Evolutionary conservation across 2,797 vertebrate species (phyloP), one percentile per base, ranked within the genome.

Genomic region (Cygnus olor): DNA sequence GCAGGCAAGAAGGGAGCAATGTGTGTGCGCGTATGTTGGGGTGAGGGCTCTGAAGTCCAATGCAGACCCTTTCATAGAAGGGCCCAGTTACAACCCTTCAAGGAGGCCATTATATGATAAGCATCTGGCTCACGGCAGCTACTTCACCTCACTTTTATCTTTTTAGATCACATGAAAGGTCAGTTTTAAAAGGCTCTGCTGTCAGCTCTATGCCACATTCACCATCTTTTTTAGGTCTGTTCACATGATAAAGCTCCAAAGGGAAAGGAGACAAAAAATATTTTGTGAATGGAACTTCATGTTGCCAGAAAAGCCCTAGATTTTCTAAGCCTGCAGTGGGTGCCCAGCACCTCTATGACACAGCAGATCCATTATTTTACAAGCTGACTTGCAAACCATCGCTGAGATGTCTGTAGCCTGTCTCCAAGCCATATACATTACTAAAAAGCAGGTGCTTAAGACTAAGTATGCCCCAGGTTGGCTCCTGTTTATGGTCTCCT

Each of bases 361-460:
- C 72, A 92, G 71, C 25, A 53, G 42, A 10, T 13, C 12, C 36
- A n/a, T 54, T 82, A 74, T 85, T 87, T 95, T 86, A 78, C 44
- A 80, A 57, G 8, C 5, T 40, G 15, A 60, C 28, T n/a, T 42
- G 36, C 45, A 97, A 92, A 78, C 20, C 25, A 80, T 70, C 14
- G 10, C 53, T 71, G 54, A 80, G 22, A 38, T 17, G 36, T 42
- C 36, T 65, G 61, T 68, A 93, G 44, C 25, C 14, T 70, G 47
- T 70, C 83, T 87, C 64, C 76, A 78, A 82, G 74, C 68, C 73
- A 89, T 70, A 92, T 8, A 64, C 6, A 49, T 61, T 36, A 80
- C 40, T 27, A 77, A 80, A 89, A 82, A 57, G 60, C 64, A 83
- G 54, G 45, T 80, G 76, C 40, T 93, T 44, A 85, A 90, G 20